A percentile compares a stretch with the other conserved stretches of the same genome.
Evolutionary conservation across 2,888 invertebrate genomes (phyloP).

Genomic region (Mythimna lalbum): DNA sequence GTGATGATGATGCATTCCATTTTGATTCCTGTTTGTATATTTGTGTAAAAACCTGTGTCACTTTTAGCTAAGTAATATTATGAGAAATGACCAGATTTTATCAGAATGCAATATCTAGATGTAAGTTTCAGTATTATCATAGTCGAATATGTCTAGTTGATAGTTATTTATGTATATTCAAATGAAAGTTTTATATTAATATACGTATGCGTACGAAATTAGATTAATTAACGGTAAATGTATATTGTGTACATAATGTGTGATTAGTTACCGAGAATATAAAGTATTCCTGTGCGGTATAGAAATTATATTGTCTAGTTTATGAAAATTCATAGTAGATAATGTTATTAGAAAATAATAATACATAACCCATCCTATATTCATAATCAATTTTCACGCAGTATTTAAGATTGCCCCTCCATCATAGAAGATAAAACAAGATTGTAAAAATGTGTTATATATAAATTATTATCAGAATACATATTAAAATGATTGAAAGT

Average conservation of each 20-base stretch:
- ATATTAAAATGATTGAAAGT: conserved; percentile 78
- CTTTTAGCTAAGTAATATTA: conserved; percentile 80
- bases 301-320: conserved; percentile 46
- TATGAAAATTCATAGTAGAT: conserved; percentile 50
- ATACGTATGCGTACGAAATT: conserved; percentile 68
- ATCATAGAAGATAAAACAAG: conserved; percentile 51
- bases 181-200: conserved; percentile 81
- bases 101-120: conserved; percentile 90
- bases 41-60: conserved; percentile 83
- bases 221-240: conserved; percentile 69
- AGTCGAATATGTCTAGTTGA: conserved; percentile 85
- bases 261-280: conserved; percentile 68
- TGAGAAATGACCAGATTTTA: conserved; percentile 89
- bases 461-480: conserved; percentile 86
- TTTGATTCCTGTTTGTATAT: conserved; percentile 79
- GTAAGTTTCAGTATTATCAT: conserved; percentile 89
- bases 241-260: conserved; percentile 83
- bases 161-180: conserved; percentile 87
- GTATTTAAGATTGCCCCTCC: conserved; percentile 38
- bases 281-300: conserved; percentile 38
- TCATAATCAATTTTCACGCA: conserved; percentile 29
- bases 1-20: conserved; percentile 80
- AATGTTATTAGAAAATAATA: conserved; percentile 46
- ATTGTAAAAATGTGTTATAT: conserved; percentile 84
- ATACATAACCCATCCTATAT: conserved; percentile 27